Evolutionary conservation across 2,888 invertebrate genomes (phyloP).

Genomic region (Aphodius granarius): DNA sequence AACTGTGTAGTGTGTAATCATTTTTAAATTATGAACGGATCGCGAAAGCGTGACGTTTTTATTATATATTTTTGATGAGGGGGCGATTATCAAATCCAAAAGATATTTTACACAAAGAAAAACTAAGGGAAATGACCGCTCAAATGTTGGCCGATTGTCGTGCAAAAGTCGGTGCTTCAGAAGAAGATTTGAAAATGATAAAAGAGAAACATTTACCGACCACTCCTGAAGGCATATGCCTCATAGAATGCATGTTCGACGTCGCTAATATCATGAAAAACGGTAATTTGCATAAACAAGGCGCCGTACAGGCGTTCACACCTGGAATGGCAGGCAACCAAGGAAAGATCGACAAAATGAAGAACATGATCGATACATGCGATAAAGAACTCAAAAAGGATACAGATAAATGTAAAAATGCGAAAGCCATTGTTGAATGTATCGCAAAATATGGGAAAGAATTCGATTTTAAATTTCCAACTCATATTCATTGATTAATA

Average conservation of each 20-base stretch:
- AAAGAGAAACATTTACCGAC: conserved; percentile 42
- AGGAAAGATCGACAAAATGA: conserved; percentile 40
- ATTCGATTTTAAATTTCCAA: conserved; percentile 35
- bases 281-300: conserved; percentile 45
- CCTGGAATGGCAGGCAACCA: conserved; percentile 42
- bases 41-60: too few relatives aligned
- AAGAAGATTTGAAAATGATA: conserved; percentile 43
- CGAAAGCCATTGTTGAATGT: conserved; percentile 44
- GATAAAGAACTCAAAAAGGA: conserved; percentile 40
- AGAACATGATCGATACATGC: conserved; percentile 43
- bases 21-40: too few relatives aligned
- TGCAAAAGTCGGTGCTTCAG: conserved; percentile 43
- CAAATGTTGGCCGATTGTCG: conserved; percentile 41
- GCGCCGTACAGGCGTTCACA: conserved; percentile 42
- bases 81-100: too few relatives aligned
- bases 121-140: conserved; percentile 35
- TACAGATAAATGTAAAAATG: conserved; percentile 41
- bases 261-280: conserved; percentile 45
- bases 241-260: conserved; percentile 48
- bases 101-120: conserved; percentile 27
- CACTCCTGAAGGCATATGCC: conserved; percentile 44
- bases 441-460: conserved; percentile 39
- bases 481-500: not conserved
- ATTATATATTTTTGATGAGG: too few relatives aligned
- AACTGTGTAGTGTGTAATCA: too few relatives aligned